Evolutionary conservation across 1,140 invertebrate species (phyloP).

Genomic region (Pomacea maculata): DNA sequence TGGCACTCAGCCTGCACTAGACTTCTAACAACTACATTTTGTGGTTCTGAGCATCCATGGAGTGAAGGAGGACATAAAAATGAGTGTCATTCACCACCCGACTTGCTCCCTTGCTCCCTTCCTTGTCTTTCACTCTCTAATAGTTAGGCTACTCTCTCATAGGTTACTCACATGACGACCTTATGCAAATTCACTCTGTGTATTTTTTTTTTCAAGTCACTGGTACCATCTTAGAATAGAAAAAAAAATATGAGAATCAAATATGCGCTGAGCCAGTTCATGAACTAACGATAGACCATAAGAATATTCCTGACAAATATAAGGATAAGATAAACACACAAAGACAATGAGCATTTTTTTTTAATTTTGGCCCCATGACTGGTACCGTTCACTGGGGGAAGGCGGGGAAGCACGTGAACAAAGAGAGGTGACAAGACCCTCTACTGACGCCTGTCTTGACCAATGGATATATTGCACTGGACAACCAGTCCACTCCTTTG

Average conservation of each 20-base stretch:
- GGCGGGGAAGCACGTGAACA: too few relatives aligned
- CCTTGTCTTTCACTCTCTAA: neutral
- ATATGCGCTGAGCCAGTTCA: neutral
- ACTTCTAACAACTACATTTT: neutral
- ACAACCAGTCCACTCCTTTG: too few relatives aligned
- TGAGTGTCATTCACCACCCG: neutral
- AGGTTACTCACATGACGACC: neutral
- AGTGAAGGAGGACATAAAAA: neutral
- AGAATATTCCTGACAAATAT: neutral
- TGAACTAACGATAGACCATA: neutral
- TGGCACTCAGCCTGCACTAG: neutral
- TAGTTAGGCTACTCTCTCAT: too few relatives aligned
- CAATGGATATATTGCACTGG: too few relatives aligned
- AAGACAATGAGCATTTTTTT: too few relatives aligned
- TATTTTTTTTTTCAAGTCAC: too few relatives aligned
- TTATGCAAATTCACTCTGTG: neutral
- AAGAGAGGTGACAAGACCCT: too few relatives aligned
- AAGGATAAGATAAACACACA: neutral
- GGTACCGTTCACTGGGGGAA: too few relatives aligned
- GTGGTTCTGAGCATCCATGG: neutral
- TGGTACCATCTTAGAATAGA: neutral
- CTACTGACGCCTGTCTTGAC: too few relatives aligned
- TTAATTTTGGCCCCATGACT: too few relatives aligned
- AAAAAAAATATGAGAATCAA: too few relatives aligned
- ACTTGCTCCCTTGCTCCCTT: too few relatives aligned